Evolutionary conservation across 2,888 invertebrate genomes (phyloP).

Genomic region (Adela reaumurella): DNA sequence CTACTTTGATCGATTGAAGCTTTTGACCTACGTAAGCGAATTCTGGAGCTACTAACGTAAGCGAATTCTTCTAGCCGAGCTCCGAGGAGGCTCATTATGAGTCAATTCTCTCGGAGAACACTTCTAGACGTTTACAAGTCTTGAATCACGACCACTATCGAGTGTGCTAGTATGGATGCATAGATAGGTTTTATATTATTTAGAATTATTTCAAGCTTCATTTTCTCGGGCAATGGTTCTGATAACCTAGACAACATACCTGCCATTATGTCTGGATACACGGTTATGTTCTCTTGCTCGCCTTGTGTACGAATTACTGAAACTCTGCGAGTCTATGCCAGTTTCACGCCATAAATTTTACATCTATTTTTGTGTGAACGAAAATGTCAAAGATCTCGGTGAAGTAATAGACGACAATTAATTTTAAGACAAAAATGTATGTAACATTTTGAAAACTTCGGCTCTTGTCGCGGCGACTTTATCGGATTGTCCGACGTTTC

Average conservation of each 20-base stretch:
- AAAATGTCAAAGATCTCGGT: too few relatives aligned
- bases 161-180: background rate
- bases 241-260: constrained; percentile 12
- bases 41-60: background rate
- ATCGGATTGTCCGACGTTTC: too few relatives aligned
- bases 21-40: background rate
- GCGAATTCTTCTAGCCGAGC: background rate
- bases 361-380: too few relatives aligned
- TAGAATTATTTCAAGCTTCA: constrained; percentile 13
- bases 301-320: constrained; percentile 6
- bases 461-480: too few relatives aligned
- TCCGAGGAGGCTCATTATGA: background rate
- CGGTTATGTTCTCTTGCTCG: constrained; percentile 4
- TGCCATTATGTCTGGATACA: constrained; percentile 14
- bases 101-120: background rate
- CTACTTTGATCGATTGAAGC: too few relatives aligned
- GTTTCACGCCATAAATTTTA: too few relatives aligned
- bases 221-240: constrained; percentile 9
- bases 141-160: background rate
- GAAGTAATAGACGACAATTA: too few relatives aligned
- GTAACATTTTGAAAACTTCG: too few relatives aligned
- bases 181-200: constrained; percentile 5
- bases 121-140: background rate
- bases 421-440: too few relatives aligned
- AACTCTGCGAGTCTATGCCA: too few relatives aligned